These are phyloP conservation scores for Tokudaia muenninki DNA, from an alignment of 2,797 vertebrate species.

Conservation along the genomic window DNA sequence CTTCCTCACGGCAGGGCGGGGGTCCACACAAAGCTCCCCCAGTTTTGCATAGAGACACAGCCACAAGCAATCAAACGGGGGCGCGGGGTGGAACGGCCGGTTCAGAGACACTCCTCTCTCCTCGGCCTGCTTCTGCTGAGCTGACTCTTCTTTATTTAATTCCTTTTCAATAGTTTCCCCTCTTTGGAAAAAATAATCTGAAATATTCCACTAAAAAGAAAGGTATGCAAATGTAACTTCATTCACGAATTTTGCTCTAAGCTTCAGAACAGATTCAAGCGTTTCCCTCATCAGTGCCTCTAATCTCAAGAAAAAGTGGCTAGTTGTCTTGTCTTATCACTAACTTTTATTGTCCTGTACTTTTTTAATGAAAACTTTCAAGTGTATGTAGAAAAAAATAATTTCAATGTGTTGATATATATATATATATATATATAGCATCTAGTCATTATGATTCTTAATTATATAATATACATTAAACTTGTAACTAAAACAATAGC, in stretches of 20 bases:
- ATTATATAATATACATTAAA: not conserved
- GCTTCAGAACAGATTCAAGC: slow-evolving; percentile 62
- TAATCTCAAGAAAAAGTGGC: slow-evolving; percentile 24
- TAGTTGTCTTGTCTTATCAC: not conserved
- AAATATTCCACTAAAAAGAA: slow-evolving; percentile 97
- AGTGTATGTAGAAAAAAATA: slow-evolving; percentile 35
- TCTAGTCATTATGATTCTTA: slow-evolving; percentile 6
- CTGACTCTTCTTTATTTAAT: slow-evolving; percentile 94
- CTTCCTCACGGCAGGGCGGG: slow-evolving; percentile 97
- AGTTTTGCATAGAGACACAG: slow-evolving; percentile 97
- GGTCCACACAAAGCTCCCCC: slow-evolving; percentile 97
- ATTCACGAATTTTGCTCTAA: slow-evolving; percentile 55
- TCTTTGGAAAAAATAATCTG: slow-evolving; percentile 99
- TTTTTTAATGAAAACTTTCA: slow-evolving; percentile 50
- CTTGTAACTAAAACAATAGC: not conserved
- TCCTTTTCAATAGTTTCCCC: slow-evolving; percentile 97
- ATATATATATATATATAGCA: not conserved
- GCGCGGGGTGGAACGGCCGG: slow-evolving; percentile 97
- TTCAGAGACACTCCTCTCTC: slow-evolving; percentile 95
- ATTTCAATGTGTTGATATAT: not conserved
- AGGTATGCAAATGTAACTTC: slow-evolving; percentile 69
- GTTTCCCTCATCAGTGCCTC: not conserved
- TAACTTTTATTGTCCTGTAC: not conserved
- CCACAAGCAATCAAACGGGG: slow-evolving; percentile 99
- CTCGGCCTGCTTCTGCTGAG: slow-evolving; percentile 94